A percentile compares a stretch with the other conserved stretches of the same genome.
phyloP scores from a whole-genome alignment of 2,888 invertebrate species.

The Pandemis corylana region DNA sequence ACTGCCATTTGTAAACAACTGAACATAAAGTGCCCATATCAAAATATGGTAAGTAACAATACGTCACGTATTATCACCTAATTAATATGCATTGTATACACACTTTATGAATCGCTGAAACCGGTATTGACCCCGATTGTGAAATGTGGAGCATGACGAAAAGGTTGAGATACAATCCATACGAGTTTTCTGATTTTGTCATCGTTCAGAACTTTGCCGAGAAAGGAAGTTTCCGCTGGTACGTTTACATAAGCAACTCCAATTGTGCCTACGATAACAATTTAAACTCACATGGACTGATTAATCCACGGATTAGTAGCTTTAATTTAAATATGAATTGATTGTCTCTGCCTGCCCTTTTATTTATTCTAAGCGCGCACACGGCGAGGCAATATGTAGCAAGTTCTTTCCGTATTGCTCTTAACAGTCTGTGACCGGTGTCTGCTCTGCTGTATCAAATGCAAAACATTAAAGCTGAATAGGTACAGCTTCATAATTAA shows the following conservation, averaged over 20 bases:
- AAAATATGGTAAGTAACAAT: conserved; percentile 4
- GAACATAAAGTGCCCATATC: neutral
- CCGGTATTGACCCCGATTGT: conserved; percentile 75
- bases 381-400: neutral
- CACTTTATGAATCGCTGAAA: conserved; percentile 52
- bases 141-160: conserved; percentile 74
- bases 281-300: neutral
- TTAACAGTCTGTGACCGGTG: neutral
- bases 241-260: neutral
- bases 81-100: conserved; percentile 36
- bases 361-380: neutral
- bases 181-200: conserved; percentile 29
- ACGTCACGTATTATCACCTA: conserved; percentile 32
- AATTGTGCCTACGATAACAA: neutral
- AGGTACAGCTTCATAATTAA: neutral
- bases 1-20: conserved; percentile 9
- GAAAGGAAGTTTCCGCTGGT: neutral
- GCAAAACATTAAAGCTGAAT: no score
- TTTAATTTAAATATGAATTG: neutral
- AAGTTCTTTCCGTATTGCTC: neutral
- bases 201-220: conserved; percentile 4
- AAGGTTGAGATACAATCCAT: conserved; percentile 46
- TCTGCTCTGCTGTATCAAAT: neutral
- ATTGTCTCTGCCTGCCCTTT: neutral
- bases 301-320: neutral